phyloP scores from a whole-genome alignment of 2,888 invertebrate species.

The Drosophila kuntzei region DNA sequence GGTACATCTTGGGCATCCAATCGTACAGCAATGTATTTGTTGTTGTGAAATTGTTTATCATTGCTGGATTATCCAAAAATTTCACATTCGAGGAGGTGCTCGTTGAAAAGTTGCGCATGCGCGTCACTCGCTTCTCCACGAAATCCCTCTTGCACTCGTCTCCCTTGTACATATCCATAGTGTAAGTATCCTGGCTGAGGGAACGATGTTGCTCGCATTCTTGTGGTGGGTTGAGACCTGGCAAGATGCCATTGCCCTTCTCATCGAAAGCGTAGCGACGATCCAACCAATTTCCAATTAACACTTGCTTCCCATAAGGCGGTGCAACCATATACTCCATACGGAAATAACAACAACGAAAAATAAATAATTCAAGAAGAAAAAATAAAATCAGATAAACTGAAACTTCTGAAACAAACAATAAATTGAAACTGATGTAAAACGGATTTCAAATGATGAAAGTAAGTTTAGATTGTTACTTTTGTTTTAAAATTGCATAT shows the following conservation, averaged over 20 bases:
- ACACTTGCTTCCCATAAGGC: constrained; percentile 46
- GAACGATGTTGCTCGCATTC: constrained; percentile 52
- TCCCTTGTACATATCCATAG: not conserved
- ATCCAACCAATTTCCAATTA: constrained; percentile 66
- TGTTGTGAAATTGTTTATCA: constrained; percentile 54
- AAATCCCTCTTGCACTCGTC: constrained; percentile 4
- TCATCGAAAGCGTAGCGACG: constrained; percentile 50
- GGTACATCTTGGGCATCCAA: constrained; percentile 36
- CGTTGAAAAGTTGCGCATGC: constrained; percentile 35
- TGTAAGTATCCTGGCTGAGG: constrained; percentile 49
- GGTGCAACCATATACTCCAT: constrained; percentile 33
- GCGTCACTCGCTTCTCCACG: constrained; percentile 29
- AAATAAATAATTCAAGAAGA: not conserved
- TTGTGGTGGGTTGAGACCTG: constrained; percentile 29
- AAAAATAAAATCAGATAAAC: constrained; percentile 7
- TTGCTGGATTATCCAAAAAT: constrained; percentile 8
- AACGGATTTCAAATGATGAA: not conserved
- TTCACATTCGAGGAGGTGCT: constrained; percentile 30
- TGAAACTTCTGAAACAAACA: not conserved
- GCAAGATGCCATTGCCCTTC: constrained; percentile 56
- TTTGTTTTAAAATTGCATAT: not conserved
- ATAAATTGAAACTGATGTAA: constrained; percentile 11
- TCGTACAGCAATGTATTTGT: constrained; percentile 55
- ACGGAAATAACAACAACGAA: not conserved
- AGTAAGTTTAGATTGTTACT: not conserved